Base-by-base conservation (phyloP, 2,888 invertebrate species). In the Polylopha cassiicola region DNA sequence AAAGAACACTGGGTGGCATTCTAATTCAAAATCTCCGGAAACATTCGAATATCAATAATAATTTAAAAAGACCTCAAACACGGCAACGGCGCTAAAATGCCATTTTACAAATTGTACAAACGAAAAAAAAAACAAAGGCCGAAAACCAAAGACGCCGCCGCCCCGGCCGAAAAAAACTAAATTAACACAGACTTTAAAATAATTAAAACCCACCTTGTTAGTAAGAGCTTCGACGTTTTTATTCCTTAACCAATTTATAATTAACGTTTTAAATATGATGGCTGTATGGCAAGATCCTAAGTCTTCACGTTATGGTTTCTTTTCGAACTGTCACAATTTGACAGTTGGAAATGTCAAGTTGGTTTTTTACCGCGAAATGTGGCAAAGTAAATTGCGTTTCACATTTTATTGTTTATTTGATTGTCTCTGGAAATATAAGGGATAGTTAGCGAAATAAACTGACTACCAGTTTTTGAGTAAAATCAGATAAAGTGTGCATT, bases 121-220 rank as follows among this genome's bases (percentile, higher is more conserved):
- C 28, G 29, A 34, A 45, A 45, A 42, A 33, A 44, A 42, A 44
- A 39, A 36, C 23, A 33, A 38, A 36, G 41, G 32, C 36, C 37
- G 20, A 34, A 30, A 24, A 22, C 36, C 43, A 46, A 45, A 45
- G 45, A 33, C 28, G 37, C 43, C 44, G 39, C 38, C 42, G 37
- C 36, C 28, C 37, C 14, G 22, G 3, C 21, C 14, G 24, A 32
- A 43, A 45, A 42, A 45, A 45, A 45, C 29, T 24, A 46, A 43
- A 43, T 46, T 43, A 46, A 46, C 43, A 43, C 38, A 23, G 39
- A 43, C 31, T 39, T 46, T 43, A 32, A 30, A 43, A 43, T 43
- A 46, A 43, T 46, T 46, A 43, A 46, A 37, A 43, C 34, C 43
- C 46, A 43, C 46, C 46, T 43, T 43, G 46, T 46, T 43, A 45